phyloP scores from a whole-genome alignment of 2,888 invertebrate genomes.

The Agrotis segetum region DNA sequence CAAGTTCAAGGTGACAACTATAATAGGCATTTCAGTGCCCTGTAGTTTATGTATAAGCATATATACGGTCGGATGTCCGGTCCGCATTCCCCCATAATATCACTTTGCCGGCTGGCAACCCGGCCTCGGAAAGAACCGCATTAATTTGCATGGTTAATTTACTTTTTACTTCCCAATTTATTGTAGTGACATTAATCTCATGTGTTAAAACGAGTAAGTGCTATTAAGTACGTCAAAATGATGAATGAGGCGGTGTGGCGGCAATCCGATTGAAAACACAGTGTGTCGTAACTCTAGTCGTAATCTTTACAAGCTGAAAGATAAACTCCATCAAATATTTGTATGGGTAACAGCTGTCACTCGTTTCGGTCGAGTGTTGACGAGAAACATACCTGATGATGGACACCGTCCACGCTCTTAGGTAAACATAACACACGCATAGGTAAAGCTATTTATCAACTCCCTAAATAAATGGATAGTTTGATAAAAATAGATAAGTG shows the following conservation, averaged over 20 bases:
- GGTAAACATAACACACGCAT: slow-evolving; percentile 50
- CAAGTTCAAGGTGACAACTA: slow-evolving; percentile 75
- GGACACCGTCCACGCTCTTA: slow-evolving; percentile 67
- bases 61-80: slow-evolving; percentile 83
- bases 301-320: slow-evolving; percentile 68
- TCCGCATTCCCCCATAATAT: slow-evolving; percentile 74
- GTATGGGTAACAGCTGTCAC: slow-evolving; percentile 62
- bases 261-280: slow-evolving; percentile 53
- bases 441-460: slow-evolving; percentile 16
- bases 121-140: slow-evolving; percentile 53
- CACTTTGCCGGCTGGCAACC: slow-evolving; percentile 70
- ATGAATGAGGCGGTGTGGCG: slow-evolving; percentile 58
- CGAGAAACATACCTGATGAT: slow-evolving; percentile 59
- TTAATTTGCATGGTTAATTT: slow-evolving; percentile 72
- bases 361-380: slow-evolving; percentile 53
- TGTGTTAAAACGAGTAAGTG: slow-evolving; percentile 25
- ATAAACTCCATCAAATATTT: slow-evolving; percentile 67
- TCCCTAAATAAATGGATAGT: slow-evolving; percentile 12
- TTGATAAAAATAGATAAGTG: slow-evolving; percentile 1
- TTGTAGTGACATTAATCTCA: slow-evolving; percentile 37
- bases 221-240: slow-evolving; percentile 46
- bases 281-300: slow-evolving; percentile 56
- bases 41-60: slow-evolving; percentile 56
- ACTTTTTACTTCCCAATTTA: slow-evolving; percentile 56
- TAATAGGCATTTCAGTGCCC: slow-evolving; percentile 67